Evolutionary conservation across 2,888 invertebrate species (phyloP).

Genomic region (Acanthosepion pharaonis): DNA sequence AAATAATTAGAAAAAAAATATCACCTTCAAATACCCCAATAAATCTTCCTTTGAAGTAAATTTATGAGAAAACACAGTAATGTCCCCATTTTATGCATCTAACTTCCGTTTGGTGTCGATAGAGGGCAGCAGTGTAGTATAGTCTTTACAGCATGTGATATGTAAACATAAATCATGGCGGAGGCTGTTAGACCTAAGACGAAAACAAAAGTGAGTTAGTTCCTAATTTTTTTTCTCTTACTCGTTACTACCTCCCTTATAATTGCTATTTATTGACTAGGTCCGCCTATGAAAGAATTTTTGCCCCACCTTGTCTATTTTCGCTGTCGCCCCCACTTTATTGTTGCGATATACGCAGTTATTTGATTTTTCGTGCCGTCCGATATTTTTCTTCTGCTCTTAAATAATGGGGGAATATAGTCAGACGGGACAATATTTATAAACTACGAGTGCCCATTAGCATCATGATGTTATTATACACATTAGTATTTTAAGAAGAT

Average conservation of each 20-base stretch:
- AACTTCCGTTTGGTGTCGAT: background rate
- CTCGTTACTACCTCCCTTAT: background rate
- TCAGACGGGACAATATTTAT: background rate
- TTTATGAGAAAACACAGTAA: background rate
- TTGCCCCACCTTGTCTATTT: background rate
- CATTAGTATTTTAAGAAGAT: background rate
- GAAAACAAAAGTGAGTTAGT: constrained; percentile 40
- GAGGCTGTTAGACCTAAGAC: constrained; percentile 38
- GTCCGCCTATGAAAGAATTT: background rate
- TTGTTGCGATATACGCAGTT: background rate
- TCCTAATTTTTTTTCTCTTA: background rate
- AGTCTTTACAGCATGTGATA: constrained; percentile 42
- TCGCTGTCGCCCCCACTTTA: background rate
- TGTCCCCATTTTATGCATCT: background rate
- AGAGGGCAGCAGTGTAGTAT: background rate
- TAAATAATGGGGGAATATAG: background rate
- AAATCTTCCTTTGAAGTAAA: no score
- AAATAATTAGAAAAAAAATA: no score
- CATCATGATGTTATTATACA: background rate
- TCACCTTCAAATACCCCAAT: no score
- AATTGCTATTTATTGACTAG: background rate
- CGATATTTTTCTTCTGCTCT: background rate
- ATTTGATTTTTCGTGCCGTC: background rate
- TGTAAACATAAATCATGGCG: constrained; percentile 44
- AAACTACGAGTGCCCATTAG: background rate